A percentile compares a stretch with the other conserved stretches of the same genome.
Conservation (phyloP, 2,113 vertebrate genomes). For the Syngnathus scovelli region DNA sequence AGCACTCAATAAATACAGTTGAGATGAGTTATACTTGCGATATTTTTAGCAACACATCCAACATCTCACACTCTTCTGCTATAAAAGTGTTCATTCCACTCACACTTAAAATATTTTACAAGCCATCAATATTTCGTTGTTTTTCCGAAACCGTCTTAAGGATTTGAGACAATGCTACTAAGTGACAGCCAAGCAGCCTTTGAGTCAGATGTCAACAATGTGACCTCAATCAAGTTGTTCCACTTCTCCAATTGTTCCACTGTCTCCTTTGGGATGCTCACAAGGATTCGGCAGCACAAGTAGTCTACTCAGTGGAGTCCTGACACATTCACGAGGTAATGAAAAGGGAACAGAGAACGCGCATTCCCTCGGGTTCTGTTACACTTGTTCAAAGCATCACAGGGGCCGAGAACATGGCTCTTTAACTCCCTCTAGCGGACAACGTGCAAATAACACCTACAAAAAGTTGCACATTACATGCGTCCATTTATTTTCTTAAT, state of each 20-base stretch:
- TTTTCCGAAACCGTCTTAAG: not conserved
- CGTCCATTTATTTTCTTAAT: not conserved
- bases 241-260: conserved; percentile 62
- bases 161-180: not conserved
- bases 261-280: conserved; percentile 41
- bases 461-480: not conserved
- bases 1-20: too few relatives aligned
- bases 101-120: not conserved
- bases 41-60: too few relatives aligned
- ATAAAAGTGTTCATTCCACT: not conserved
- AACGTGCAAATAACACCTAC: not conserved
- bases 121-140: not conserved
- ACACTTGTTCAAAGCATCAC: conserved; percentile 43
- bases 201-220: conserved; percentile 39
- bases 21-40: too few relatives aligned
- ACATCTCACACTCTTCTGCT: not conserved
- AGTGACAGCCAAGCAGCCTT: not conserved
- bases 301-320: conserved; percentile 8
- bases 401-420: not conserved
- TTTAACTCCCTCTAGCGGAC: conserved; percentile 45
- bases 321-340: conserved; percentile 36
- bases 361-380: conserved; percentile 42
- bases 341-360: conserved; percentile 19
- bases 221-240: conserved; percentile 61
- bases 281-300: conserved; percentile 40